Evolutionary conservation across 2,797 vertebrate species (phyloP).

Genomic region (Dallia pectoralis): DNA sequence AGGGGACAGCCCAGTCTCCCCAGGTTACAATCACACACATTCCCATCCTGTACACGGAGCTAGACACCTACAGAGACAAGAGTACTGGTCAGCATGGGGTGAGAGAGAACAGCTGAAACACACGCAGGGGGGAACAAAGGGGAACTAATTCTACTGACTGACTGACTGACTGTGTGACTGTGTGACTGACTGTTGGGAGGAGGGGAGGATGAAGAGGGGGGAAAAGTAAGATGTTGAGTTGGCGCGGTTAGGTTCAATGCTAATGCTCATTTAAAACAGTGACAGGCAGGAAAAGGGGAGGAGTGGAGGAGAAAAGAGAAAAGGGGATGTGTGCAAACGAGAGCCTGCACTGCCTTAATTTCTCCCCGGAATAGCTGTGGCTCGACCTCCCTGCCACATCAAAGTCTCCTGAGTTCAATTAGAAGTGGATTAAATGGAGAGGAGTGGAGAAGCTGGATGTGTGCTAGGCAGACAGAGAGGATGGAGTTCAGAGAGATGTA

Average conservation of each 20-base stretch:
- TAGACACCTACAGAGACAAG: slow-evolving; percentile 70
- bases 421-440: slow-evolving; percentile 99
- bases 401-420: slow-evolving; percentile 99
- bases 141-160: slow-evolving; percentile 53
- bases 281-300: slow-evolving; percentile 86
- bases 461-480: slow-evolving; percentile 66
- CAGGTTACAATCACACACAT: slow-evolving; percentile 77
- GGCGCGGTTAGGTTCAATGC: slow-evolving; percentile 89
- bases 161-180: slow-evolving; percentile 29
- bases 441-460: slow-evolving; percentile 88
- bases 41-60: slow-evolving; percentile 51
- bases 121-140: neutral
- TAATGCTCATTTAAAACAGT: slow-evolving; percentile 93
- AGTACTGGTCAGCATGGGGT: slow-evolving; percentile 11
- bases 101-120: slow-evolving; percentile 4
- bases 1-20: slow-evolving; percentile 61
- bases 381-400: slow-evolving; percentile 90
- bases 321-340: slow-evolving; percentile 74
- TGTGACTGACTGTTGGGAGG: slow-evolving; percentile 44
- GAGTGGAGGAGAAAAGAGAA: slow-evolving; percentile 78
- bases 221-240: slow-evolving; percentile 80
- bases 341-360: slow-evolving; percentile 88
- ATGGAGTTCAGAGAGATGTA: slow-evolving; percentile 86
- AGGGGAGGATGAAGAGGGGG: slow-evolving; percentile 62
- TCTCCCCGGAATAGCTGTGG: slow-evolving; percentile 94